phyloP scores from a whole-genome alignment of 2,113 vertebrate species.

The Neodon shergylaensis region DNA sequence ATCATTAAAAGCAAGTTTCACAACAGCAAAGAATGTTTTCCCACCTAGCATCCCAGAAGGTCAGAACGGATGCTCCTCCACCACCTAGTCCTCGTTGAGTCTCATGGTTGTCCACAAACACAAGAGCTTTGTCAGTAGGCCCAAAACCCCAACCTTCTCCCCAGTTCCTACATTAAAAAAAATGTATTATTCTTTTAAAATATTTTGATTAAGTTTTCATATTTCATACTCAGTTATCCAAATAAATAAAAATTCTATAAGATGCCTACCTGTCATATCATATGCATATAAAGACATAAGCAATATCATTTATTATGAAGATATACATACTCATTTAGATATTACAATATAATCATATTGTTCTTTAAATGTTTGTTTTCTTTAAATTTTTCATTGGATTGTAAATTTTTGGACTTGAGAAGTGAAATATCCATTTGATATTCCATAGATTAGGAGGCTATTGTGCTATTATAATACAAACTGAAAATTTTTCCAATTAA shows the following conservation, averaged over 20 bases:
- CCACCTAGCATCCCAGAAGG: conserved; percentile 93
- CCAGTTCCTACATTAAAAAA: conserved; percentile 89
- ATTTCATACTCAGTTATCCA: not conserved
- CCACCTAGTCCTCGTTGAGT: conserved; percentile 95
- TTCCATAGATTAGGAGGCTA: not conserved
- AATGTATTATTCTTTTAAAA: not conserved
- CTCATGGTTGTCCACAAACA: conserved; percentile 97
- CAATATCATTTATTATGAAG: not conserved
- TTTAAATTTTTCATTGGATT: not conserved
- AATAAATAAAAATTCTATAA: not conserved
- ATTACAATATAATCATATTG: not conserved
- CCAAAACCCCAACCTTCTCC: conserved; percentile 95
- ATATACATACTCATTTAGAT: not conserved
- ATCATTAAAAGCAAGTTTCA: rapidly evolving
- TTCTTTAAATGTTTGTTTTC: not conserved
- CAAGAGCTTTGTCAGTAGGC: conserved; percentile 88
- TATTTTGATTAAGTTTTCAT: not conserved
- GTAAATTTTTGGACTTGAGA: not conserved
- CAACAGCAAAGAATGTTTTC: not conserved
- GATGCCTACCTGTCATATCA: not conserved
- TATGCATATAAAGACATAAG: not conserved
- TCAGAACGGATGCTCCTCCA: conserved; percentile 91
- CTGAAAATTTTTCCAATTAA: not conserved
- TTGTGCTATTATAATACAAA: not conserved
- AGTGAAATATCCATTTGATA: not conserved